Evolutionary conservation across 1,140 invertebrate species (phyloP).

Genomic region (Dreissena rostriformis): DNA sequence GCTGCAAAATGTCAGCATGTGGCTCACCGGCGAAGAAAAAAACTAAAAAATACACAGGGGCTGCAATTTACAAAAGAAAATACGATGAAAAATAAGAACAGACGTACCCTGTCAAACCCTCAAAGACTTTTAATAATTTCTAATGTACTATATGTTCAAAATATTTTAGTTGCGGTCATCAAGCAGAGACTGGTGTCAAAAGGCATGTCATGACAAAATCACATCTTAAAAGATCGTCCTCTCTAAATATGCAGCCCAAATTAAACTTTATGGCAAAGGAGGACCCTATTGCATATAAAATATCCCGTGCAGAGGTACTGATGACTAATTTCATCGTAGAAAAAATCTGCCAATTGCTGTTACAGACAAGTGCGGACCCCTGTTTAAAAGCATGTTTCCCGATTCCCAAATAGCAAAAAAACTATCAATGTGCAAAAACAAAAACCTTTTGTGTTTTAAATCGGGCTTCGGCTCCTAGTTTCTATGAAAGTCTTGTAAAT

Average conservation of each 20-base stretch:
- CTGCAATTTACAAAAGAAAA: too few relatives aligned
- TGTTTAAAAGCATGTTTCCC: slow-evolving; percentile 20
- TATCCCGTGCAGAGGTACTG: slow-evolving; percentile 15
- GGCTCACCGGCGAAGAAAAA: too few relatives aligned
- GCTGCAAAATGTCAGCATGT: too few relatives aligned
- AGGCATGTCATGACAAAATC: background rate
- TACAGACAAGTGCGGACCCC: background rate
- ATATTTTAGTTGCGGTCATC: slow-evolving; percentile 17
- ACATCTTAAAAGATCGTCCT: background rate
- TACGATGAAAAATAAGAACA: too few relatives aligned
- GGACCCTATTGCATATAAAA: slow-evolving; percentile 3
- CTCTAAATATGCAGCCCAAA: too few relatives aligned
- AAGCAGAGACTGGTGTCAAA: background rate
- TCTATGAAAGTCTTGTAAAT: slow-evolving; percentile 2
- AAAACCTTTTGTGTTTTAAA: slow-evolving; percentile 43
- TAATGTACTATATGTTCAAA: too few relatives aligned
- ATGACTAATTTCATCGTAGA: slow-evolving; percentile 24
- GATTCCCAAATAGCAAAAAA: slow-evolving; percentile 36
- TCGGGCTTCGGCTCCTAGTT: background rate
- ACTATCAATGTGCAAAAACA: slow-evolving; percentile 12
- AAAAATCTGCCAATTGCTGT: slow-evolving; percentile 24
- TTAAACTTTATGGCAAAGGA: too few relatives aligned
- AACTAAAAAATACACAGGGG: too few relatives aligned
- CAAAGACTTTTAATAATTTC: too few relatives aligned
- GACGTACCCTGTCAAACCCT: too few relatives aligned